phyloP scores from a whole-genome alignment of 2,113 vertebrate species.

The Micronisus gabar region DNA sequence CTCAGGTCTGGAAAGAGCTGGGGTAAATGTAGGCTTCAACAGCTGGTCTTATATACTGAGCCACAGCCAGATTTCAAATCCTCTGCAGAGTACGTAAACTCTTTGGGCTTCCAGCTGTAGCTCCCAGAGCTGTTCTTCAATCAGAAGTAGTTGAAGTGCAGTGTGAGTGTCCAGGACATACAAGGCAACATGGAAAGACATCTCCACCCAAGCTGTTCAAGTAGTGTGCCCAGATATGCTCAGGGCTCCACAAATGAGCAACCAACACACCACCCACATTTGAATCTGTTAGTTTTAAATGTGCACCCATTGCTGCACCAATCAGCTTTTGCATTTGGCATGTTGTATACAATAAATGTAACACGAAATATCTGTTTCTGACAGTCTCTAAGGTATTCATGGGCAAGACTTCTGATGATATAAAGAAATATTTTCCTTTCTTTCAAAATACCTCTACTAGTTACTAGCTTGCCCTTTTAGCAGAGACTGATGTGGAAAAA shows the following conservation, averaged over 20 bases:
- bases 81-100: background rate
- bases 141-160: background rate
- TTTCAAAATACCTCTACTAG: background rate
- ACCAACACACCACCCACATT: accelerated
- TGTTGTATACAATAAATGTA: too few relatives aligned
- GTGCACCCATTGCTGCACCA: background rate
- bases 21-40: background rate
- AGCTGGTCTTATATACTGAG: background rate
- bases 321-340: background rate
- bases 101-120: background rate
- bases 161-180: background rate
- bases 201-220: background rate
- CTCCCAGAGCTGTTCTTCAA: background rate
- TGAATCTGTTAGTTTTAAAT: background rate
- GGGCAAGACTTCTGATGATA: background rate
- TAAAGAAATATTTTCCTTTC: background rate
- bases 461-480: background rate
- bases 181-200: background rate
- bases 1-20: background rate
- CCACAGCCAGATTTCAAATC: background rate
- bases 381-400: background rate
- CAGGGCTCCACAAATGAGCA: background rate
- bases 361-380: background rate
- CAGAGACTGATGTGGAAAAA: background rate
- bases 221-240: background rate